Conservation (phyloP, 2,888 invertebrate genomes). For the Pandemis cinnamomeana region DNA sequence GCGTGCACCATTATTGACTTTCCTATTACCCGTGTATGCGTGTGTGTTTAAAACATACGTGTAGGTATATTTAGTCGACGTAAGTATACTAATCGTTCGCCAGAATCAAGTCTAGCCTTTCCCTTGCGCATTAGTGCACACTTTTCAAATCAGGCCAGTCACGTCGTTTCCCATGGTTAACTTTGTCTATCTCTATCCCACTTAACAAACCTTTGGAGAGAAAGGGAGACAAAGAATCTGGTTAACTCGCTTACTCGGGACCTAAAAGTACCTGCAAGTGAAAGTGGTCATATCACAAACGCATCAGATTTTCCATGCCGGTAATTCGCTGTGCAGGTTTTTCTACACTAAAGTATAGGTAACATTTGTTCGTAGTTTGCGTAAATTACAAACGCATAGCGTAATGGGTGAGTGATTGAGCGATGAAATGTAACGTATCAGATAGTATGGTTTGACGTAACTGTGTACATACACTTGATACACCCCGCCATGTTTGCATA, state of each 20-base stretch:
- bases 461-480: slow-evolving; percentile 24
- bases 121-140: slow-evolving; percentile 9
- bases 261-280: slow-evolving; percentile 6
- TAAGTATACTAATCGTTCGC: neutral
- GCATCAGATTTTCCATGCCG: slow-evolving; percentile 33
- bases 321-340: slow-evolving; percentile 23
- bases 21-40: neutral
- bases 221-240: slow-evolving; percentile 16
- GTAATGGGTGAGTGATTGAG: slow-evolving; percentile 13
- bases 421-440: slow-evolving; percentile 26
- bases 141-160: slow-evolving; percentile 3
- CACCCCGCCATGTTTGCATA: slow-evolving; percentile 12
- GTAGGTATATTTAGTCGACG: neutral
- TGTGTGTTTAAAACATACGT: neutral
- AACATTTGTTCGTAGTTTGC: slow-evolving; percentile 21
- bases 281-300: slow-evolving; percentile 34
- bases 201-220: neutral
- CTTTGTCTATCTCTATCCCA: slow-evolving; percentile 12
- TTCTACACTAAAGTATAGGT: slow-evolving; percentile 24
- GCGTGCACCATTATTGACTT: slow-evolving; percentile 9
- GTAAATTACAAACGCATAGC: slow-evolving; percentile 3
- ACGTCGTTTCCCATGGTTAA: slow-evolving; percentile 14
- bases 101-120: neutral
- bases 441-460: slow-evolving; percentile 28
- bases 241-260: slow-evolving; percentile 20